These are phyloP conservation scores for Gallinago media DNA, from an alignment of 2,113 vertebrate species.

Conservation along the genomic window DNA sequence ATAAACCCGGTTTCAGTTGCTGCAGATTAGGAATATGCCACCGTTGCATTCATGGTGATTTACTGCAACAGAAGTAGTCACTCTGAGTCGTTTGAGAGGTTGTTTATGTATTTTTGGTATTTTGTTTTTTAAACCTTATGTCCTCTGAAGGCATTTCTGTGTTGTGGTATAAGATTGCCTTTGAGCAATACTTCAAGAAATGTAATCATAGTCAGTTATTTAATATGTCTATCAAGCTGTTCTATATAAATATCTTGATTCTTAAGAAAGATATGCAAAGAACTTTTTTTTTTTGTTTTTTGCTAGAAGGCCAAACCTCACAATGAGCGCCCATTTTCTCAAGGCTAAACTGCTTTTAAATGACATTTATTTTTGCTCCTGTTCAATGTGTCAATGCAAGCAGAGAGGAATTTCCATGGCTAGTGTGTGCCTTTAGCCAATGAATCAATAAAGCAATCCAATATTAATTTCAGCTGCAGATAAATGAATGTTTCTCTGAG, in stretches of 20 bases:
- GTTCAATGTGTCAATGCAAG: not conserved
- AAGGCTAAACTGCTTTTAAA: constrained; percentile 3
- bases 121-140: not conserved
- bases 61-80: not conserved
- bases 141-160: not conserved
- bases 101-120: not conserved
- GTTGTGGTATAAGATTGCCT: not conserved
- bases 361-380: not conserved
- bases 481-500: constrained; percentile 11
- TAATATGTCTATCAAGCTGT: not conserved
- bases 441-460: constrained; percentile 37
- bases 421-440: not conserved
- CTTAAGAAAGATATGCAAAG: not conserved
- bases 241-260: not conserved
- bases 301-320: not conserved
- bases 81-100: not conserved
- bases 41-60: not conserved
- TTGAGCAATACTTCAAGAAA: not conserved
- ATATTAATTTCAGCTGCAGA: constrained; percentile 28
- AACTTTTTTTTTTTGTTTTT: not conserved
- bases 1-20: not conserved
- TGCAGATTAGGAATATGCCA: not conserved
- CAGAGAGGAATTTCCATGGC: not conserved
- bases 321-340: not conserved
- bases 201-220: not conserved